These are phyloP conservation scores for Sminthopsis crassicaudata DNA, from an alignment of 2,113 vertebrate species.

Conservation along the genomic window DNA sequence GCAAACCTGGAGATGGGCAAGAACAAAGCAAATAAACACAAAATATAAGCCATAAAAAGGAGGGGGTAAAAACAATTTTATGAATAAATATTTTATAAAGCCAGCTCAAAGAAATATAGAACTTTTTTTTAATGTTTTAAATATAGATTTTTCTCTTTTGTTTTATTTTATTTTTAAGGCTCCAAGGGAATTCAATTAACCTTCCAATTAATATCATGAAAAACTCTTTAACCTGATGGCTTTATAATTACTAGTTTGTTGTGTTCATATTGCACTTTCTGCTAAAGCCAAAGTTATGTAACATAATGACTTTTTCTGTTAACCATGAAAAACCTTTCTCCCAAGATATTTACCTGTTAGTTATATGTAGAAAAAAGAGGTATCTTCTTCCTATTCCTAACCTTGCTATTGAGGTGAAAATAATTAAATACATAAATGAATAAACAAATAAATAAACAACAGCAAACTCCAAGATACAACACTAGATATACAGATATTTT, in stretches of 20 bases:
- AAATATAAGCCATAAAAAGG: neutral
- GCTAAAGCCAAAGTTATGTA: constrained; percentile 28
- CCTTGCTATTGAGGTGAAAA: neutral
- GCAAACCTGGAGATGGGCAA: neutral
- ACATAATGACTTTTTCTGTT: constrained; percentile 63
- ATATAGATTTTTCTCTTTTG: neutral
- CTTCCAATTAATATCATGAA: constrained; percentile 75
- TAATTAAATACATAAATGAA: too few relatives aligned
- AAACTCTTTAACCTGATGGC: constrained; percentile 74
- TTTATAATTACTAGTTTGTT: constrained; percentile 70
- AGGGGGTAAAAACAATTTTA: neutral
- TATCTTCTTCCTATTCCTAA: neutral
- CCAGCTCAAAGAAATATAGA: constrained; percentile 29
- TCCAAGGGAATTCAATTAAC: constrained; percentile 67
- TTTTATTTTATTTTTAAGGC: constrained; percentile 41
- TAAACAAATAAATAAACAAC: neutral
- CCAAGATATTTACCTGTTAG: neutral
- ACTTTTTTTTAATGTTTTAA: constrained; percentile 54
- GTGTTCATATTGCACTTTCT: constrained; percentile 71
- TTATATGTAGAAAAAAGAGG: neutral
- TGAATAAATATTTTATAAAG: constrained; percentile 29
- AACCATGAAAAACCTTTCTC: neutral
- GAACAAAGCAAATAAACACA: neutral
- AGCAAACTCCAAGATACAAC: neutral
- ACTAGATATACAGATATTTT: neutral